Evolutionary conservation across 2,888 invertebrate species (phyloP), one percentile per base, ranked within the genome.

Genomic region (Drosophila putrida): DNA sequence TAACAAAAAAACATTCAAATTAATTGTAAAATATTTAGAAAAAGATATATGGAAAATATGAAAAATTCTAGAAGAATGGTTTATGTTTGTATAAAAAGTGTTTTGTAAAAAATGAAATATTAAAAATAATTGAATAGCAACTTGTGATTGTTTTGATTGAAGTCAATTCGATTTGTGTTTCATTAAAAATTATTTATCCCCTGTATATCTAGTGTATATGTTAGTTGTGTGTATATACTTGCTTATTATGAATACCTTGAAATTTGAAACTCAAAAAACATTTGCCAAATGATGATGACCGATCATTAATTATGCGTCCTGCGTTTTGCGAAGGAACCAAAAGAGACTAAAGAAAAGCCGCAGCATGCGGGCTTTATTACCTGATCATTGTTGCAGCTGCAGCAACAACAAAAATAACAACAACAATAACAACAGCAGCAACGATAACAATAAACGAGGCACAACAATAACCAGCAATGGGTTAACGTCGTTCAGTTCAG

Each of bases 251-350:
- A 69, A 74, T 74, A 50, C 38, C 55, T 35, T 50, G 47, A 44
- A 54, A 74, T 71, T 65, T 60, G 66, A 75, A 31, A 66, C 44
- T 44, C 53, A 33, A 41, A 64, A 66, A 58, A 53, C 69, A 53
- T 68, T 67, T 63, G 74, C 68, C 44, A 69, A 75, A 70, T 66
- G 72, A 75, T 74, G 71, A 78, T 66, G 64, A 53, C 55, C 66
- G 43, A 60, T 61, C 76, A 77, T 78, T 71, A 77, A 77, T 80
- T 74, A 66, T 71, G 66, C 66, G 31, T 31, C 9, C 9, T 31
- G 31, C 38, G 28, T 31, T 41, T 54, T n/a, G 41, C 9, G 15
- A 20, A 5, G 11, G 15, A 4, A 43, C 13, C 31, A 13, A 20
- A 31, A 8, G 11, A 15, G 15, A 10, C 20, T 13, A 20, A 31